Conservation (phyloP, 2,113 vertebrate genomes). For the Psettodes erumei region DNA sequence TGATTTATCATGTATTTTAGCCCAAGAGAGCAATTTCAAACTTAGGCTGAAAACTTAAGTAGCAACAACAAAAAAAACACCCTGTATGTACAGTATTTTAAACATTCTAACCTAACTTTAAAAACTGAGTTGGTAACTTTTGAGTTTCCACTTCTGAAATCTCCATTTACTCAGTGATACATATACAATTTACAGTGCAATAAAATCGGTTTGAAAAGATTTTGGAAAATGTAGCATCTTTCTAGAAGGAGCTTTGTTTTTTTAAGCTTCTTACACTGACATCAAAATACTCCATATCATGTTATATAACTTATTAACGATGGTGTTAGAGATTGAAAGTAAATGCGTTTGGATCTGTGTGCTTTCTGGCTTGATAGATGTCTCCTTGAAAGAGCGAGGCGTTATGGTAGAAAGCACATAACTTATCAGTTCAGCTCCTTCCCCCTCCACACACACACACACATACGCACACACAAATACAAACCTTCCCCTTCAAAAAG, state of each 20-base stretch:
- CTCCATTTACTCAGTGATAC: not conserved
- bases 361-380: conserved; percentile 37
- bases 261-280: conserved; percentile 3
- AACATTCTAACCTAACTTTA: not conserved
- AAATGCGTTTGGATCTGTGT: conserved; percentile 29
- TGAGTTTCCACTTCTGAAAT: not conserved
- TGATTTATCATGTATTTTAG: conserved; percentile 16
- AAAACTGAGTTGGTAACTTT: not conserved
- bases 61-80: not conserved
- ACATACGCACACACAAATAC: not conserved
- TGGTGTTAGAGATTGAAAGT: conserved; percentile 28
- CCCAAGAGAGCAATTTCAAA: not conserved
- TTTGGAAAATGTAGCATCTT: not conserved
- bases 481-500: conserved; percentile 36
- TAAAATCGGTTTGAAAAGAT: not conserved
- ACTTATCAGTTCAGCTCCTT: conserved; percentile 46
- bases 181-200: not conserved
- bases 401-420: conserved; percentile 35
- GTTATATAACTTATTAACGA: conserved; percentile 20
- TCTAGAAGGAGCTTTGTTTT: not conserved
- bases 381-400: conserved; percentile 31
- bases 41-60: not conserved
- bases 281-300: not conserved
- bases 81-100: not conserved
- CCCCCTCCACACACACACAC: conserved; percentile 18